Conservation (phyloP, 2,888 invertebrate genomes). For the Apamea crenata region DNA sequence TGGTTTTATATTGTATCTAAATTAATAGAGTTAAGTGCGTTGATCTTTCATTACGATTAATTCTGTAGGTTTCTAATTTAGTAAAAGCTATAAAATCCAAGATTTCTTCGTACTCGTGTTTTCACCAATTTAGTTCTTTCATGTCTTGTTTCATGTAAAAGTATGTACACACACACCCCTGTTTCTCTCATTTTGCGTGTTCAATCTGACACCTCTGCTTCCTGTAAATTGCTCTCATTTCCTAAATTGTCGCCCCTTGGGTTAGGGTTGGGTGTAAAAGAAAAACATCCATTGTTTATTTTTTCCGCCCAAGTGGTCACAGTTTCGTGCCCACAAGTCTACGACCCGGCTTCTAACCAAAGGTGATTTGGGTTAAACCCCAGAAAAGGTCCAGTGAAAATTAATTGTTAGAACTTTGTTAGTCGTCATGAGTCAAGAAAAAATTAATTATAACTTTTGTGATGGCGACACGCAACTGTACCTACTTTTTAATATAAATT, state of each 20-base stretch:
- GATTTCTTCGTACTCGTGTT: background rate
- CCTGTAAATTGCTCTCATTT: constrained; percentile 50
- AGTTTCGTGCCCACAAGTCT: constrained; percentile 2
- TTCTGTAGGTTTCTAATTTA: background rate
- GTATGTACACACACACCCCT: constrained; percentile 3
- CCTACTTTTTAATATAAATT: constrained; percentile 13
- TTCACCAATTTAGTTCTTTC: background rate
- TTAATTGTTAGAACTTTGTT: constrained; percentile 24
- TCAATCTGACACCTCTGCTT: constrained; percentile 54
- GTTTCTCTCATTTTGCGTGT: constrained; percentile 35
- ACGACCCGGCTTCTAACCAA: constrained; percentile 13
- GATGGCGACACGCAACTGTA: constrained; percentile 8
- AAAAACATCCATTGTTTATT: constrained; percentile 50
- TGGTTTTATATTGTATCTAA: constrained; percentile 10
- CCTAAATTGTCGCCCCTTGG: constrained; percentile 45
- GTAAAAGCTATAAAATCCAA: background rate
- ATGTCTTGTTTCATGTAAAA: background rate
- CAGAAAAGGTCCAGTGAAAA: constrained; percentile 16
- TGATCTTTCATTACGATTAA: background rate
- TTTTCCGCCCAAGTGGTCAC: constrained; percentile 44
- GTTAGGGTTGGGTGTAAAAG: constrained; percentile 37
- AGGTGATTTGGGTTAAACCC: constrained; percentile 27
- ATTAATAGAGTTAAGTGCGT: constrained; percentile 12
- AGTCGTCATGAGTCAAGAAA: constrained; percentile 7
- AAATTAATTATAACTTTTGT: constrained; percentile 27